Base-by-base conservation (phyloP, 2,888 invertebrate species). In the Apamea monoglypha region DNA sequence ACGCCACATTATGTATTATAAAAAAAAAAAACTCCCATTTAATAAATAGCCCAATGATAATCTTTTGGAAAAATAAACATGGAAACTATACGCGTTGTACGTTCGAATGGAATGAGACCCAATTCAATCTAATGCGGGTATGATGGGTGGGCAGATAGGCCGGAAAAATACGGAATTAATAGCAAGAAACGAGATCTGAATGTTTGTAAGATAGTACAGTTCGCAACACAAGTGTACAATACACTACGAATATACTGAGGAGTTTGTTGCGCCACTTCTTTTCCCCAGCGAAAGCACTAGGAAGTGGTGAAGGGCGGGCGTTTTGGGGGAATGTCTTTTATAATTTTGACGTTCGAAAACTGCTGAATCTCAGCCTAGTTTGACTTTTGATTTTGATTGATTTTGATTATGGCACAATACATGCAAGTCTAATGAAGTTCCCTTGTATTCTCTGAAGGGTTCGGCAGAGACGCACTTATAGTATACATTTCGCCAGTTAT, bases 131-230 rank as follows among this genome's bases (percentile, higher is more conserved):
- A 88, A 84, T 82, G 80, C 74, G 85, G 84, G 79, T 84, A 82
- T 88, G 88, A 87, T 85, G 82, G 87, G 88, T 85, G 74, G 74
- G 80, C 59, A 84, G 87, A 88, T 88, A 89, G 85, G 80, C 66
- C 72, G 85, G 76, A 82, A 87, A 87, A 88, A 88, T 88, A 86
- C 78, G 79, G 81, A 84, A 87, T 88, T 87, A 89, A 85, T 82
- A 83, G 63, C 76, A 76, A 76, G 73, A 78, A 86, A 87, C 88
- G 81, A 76, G 82, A 81, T 74, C 87, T 77, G 88, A 88, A 88
- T 88, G 80, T 78, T 78, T 92, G 86, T 85, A 86, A 86, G 89
- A 25, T 50, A 21, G 90, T 89, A 83, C 81, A 32, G 85, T 63
- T n/a, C 1, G 71, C 67, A 64, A 50, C 40, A 50, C 14, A 73